Evolutionary conservation across 2,888 invertebrate species (phyloP).

Genomic region (Amiota minor): DNA sequence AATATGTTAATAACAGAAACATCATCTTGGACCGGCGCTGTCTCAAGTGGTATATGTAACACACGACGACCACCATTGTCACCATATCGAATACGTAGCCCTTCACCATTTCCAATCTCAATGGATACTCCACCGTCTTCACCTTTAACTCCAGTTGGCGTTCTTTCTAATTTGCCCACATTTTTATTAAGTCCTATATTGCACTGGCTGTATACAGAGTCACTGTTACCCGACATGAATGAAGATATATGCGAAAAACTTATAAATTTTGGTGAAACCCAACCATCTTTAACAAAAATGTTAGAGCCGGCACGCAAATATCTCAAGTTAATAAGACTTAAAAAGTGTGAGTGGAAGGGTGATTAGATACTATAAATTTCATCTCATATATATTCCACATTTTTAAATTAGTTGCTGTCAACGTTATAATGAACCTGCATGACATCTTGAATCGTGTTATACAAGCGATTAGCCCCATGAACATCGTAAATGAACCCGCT

Average conservation of each 20-base stretch:
- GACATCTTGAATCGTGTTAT: conserved; percentile 78
- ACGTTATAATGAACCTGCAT: conserved; percentile 79
- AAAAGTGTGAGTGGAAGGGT: conserved; percentile 76
- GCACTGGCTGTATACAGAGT: conserved; percentile 80
- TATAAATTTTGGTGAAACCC: conserved; percentile 75
- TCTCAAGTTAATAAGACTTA: conserved; percentile 78
- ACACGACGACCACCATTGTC: conserved; percentile 67
- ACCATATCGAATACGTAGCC: conserved; percentile 68
- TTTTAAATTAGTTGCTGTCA: conserved; percentile 76
- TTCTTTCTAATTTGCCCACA: conserved; percentile 77
- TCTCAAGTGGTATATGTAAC: conserved; percentile 50
- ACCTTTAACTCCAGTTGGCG: conserved; percentile 74
- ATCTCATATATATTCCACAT: conserved; percentile 46
- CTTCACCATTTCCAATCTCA: conserved; percentile 66
- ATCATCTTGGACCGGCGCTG: conserved; percentile 27
- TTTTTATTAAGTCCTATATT: conserved; percentile 78
- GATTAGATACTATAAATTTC: neutral
- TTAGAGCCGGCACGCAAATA: conserved; percentile 77
- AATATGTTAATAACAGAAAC: conserved; percentile 12
- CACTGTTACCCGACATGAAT: conserved; percentile 77
- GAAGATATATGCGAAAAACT: conserved; percentile 77
- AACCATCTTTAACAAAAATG: conserved; percentile 76
- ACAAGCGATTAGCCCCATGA: conserved; percentile 75
- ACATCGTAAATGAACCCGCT: conserved; percentile 76
- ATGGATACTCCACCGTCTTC: conserved; percentile 71